Conservation (phyloP, 2,797 vertebrate genomes). For the Rhabdomys pumilio region DNA sequence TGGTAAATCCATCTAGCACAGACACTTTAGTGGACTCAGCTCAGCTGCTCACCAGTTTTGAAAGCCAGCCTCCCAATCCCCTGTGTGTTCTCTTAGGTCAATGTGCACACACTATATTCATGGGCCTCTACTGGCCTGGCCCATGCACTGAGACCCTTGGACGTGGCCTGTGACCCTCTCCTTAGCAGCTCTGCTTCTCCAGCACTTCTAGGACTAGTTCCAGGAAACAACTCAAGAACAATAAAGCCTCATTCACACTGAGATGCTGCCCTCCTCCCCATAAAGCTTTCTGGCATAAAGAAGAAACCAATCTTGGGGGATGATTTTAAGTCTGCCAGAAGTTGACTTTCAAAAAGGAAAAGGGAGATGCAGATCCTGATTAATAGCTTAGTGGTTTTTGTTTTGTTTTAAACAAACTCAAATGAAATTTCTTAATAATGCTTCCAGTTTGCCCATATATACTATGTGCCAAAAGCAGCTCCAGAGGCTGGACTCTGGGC, state of each 20-base stretch:
- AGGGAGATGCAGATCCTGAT: constrained; percentile 44
- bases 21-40: neutral
- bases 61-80: neutral
- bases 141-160: neutral
- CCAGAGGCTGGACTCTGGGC: neutral
- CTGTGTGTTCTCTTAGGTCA: neutral
- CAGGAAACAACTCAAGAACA: neutral
- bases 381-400: constrained; percentile 56
- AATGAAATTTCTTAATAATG: constrained; percentile 13
- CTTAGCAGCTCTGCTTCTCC: neutral
- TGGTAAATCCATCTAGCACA: neutral
- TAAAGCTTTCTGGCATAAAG: constrained; percentile 56
- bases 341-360: constrained; percentile 12
- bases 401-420: constrained; percentile 11
- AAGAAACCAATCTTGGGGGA: constrained; percentile 23
- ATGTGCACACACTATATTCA: neutral
- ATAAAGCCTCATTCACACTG: neutral
- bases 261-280: neutral
- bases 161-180: neutral
- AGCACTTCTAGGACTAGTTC: too few species aligned
- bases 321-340: constrained; percentile 47
- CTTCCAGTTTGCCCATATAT: constrained; percentile 21
- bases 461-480: neutral
- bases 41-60: neutral
- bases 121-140: neutral